These are phyloP conservation scores for Labeo calbasu DNA, from an alignment of 2,797 vertebrate genomes.

Conservation along the genomic window DNA sequence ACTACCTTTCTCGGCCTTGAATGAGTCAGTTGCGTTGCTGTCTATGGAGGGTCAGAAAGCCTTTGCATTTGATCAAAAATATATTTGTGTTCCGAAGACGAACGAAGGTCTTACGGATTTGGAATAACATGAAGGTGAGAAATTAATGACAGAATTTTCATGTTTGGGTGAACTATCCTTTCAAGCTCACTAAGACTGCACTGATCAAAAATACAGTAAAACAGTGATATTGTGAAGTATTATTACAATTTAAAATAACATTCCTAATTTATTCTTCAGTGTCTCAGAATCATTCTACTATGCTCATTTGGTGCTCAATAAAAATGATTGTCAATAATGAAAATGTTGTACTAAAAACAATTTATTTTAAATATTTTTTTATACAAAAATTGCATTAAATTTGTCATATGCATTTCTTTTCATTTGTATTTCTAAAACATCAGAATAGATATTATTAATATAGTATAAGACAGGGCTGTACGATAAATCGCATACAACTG, in stretches of 20 bases:
- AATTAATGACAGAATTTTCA: too few species aligned
- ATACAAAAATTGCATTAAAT: too few species aligned
- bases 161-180: too few species aligned
- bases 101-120: too few species aligned
- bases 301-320: neutral
- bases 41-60: too few species aligned
- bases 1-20: too few species aligned
- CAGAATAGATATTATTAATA: neutral
- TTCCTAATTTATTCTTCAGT: neutral
- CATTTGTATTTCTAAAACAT: neutral
- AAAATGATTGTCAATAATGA: neutral
- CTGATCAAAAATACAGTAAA: neutral
- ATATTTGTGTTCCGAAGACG: too few species aligned
- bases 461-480: neutral
- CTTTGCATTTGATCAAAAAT: too few species aligned
- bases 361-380: neutral
- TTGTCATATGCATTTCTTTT: too few species aligned
- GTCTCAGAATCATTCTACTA: neutral
- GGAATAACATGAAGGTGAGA: too few species aligned
- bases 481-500: too few species aligned
- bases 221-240: neutral
- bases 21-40: too few species aligned
- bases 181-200: neutral
- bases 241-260: slow-evolving; percentile 4
- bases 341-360: neutral